A percentile compares a stretch with the other conserved stretches of the same genome.
phyloP scores from a whole-genome alignment of 2,113 vertebrate species.

The Indicator maculatus region DNA sequence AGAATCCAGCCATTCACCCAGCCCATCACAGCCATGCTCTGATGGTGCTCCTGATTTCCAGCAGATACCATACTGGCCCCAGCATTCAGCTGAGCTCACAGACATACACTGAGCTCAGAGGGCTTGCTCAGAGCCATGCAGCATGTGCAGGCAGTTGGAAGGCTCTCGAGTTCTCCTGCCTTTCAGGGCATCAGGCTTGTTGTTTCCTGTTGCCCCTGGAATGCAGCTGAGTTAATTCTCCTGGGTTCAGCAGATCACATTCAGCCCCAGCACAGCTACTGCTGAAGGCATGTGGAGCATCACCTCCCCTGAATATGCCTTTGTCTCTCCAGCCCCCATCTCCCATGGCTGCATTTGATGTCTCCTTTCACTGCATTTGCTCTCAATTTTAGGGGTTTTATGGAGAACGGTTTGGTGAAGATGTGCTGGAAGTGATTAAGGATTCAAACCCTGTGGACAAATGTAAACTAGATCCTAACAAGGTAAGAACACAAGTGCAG shows the following conservation, averaged over 20 bases:
- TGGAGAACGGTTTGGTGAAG: slow-evolving; percentile 95
- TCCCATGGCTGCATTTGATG: neutral
- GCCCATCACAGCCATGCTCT: neutral
- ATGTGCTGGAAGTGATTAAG: slow-evolving; percentile 96
- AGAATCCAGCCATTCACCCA: neutral
- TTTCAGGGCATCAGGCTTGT: slow-evolving; percentile 14
- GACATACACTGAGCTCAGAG: neutral
- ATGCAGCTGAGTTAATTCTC: slow-evolving; percentile 13
- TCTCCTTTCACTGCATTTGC: neutral
- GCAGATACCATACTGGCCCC: neutral
- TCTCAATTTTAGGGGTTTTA: slow-evolving; percentile 90
- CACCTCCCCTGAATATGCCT: neutral
- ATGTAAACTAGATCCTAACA: slow-evolving; percentile 96
- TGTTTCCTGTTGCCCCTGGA: neutral
- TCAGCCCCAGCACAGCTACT: neutral
- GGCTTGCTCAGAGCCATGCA: neutral
- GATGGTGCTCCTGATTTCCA: neutral
- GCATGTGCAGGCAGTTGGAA: neutral
- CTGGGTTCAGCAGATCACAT: slow-evolving; percentile 23
- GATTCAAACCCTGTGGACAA: slow-evolving; percentile 99
- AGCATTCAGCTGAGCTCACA: neutral
- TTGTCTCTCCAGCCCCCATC: neutral
- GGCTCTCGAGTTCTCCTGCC: slow-evolving; percentile 20
- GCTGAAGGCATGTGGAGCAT: neutral
- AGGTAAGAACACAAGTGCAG: slow-evolving; percentile 74